Evolutionary conservation across 2,113 vertebrate genomes (phyloP).

Genomic region (Thryonomys swinderianus): DNA sequence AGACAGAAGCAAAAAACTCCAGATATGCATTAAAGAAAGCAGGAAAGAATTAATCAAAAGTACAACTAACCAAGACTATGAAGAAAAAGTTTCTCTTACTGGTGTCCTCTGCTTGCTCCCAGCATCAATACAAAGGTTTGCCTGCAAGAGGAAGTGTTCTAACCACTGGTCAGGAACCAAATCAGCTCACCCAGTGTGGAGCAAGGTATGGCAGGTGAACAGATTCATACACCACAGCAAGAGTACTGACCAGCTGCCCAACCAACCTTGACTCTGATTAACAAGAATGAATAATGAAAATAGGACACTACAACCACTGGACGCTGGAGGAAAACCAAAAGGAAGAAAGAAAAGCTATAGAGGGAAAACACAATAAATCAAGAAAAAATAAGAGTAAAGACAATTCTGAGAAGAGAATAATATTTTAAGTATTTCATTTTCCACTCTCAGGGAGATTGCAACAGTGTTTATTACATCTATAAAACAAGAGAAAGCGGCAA

Average conservation of each 20-base stretch:
- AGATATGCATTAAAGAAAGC: not conserved
- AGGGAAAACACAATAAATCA: not conserved
- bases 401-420: not conserved
- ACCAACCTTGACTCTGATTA: not conserved
- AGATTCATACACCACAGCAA: not conserved
- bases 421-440: not conserved
- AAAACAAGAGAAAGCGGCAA: not conserved
- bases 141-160: conserved; percentile 36
- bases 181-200: not conserved
- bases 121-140: not conserved
- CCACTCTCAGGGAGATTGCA: not conserved
- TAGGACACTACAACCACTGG: not conserved
- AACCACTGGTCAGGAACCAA: conserved; percentile 7
- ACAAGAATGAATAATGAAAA: conserved; percentile 5
- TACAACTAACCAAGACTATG: not conserved
- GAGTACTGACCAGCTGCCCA: not conserved
- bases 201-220: not conserved
- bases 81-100: not conserved
- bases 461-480: not conserved
- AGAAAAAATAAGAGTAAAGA: not conserved
- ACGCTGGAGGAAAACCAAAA: not conserved
- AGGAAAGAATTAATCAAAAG: conserved; percentile 37
- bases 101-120: not conserved
- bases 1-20: conserved; percentile 12
- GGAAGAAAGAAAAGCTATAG: not conserved